Evolutionary conservation across 2,113 vertebrate species (phyloP), one percentile per base, ranked within the genome.

Genomic region (Otis tarda): DNA sequence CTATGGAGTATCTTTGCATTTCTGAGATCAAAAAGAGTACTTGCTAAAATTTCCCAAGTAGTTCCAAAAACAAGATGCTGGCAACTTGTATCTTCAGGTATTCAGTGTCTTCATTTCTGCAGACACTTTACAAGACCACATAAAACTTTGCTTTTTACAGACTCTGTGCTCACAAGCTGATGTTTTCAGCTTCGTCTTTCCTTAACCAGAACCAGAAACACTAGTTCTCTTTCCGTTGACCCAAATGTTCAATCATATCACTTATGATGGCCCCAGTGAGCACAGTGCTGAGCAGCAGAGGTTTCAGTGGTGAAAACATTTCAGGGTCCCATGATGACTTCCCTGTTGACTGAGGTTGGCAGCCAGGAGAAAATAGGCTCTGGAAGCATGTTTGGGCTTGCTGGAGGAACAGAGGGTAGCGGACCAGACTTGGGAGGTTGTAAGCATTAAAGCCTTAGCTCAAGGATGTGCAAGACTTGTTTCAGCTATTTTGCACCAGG

Each of bases 221-320:
- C 31, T 8, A 25, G 5, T 31, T 39, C 15, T 5, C 53, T 64
- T 90, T 53, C 28, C 10, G 16, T 59, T 79, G 43, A 9, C 18
- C 35, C 15, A 41, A 6, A 21, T 59, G 43, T 74, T 80, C 43
- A 87, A 7, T 18, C 6, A 2, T 43, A 43, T 31, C 1, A 0
- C 30, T 37, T 53, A 28, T 49, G 41, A 19, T 33, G 18, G 24
- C 20, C 11, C 14, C 10, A 23, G 49, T 27, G 22, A 61, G 31
- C 33, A 39, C 33, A 73, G 52, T 4, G 31, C 27, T 50, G 18
- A 25, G 10, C 0, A 1, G 47, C 2, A 1, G 47, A 47, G 33
- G 8, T 68, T 87, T 90, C 5, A 1, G 27, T 25, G 18, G 6
- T 55, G 15, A 90, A 77, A 75, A 76, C 10, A 4, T 64, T 83